phyloP scores from a whole-genome alignment of 2,797 vertebrate genomes.

The Bucorvus abyssinicus region DNA sequence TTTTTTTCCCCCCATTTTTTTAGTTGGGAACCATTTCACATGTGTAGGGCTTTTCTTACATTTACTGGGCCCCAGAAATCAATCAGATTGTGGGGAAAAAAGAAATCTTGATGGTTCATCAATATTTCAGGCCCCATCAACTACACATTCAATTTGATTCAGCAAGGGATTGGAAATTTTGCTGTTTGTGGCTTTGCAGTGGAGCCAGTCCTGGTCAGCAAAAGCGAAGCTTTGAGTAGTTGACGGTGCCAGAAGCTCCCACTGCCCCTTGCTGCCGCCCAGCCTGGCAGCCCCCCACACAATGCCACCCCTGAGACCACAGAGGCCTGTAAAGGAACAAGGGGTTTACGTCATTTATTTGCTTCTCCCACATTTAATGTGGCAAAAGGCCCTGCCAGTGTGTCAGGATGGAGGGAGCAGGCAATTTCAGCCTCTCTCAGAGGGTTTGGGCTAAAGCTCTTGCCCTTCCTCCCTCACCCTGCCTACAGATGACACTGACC shows the following conservation, averaged over 20 bases:
- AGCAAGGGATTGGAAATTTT: not conserved
- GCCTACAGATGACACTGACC: not conserved
- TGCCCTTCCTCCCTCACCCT: not conserved
- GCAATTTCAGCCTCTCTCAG: not conserved
- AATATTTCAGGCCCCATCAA: not conserved
- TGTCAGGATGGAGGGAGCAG: not conserved
- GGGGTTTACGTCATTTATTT: not conserved
- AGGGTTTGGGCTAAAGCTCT: not conserved
- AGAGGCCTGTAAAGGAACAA: not conserved
- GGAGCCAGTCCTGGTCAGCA: not conserved
- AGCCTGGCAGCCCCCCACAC: rapidly evolving
- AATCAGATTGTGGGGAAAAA: not conserved
- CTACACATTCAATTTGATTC: not conserved
- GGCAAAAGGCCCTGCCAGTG: not conserved
- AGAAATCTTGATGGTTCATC: not conserved
- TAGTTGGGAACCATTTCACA: not conserved
- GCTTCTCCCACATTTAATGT: not conserved
- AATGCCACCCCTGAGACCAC: not conserved
- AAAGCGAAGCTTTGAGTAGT: not conserved
- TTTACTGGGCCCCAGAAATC: not conserved
- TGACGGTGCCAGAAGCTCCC: not conserved
- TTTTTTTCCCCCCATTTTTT: not conserved
- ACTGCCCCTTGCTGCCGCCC: not conserved
- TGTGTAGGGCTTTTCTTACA: not conserved
- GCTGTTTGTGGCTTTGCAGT: not conserved